These are phyloP conservation scores for Crossocerus cetratus DNA, from an alignment of 2,888 invertebrate genomes.

Conservation along the genomic window DNA sequence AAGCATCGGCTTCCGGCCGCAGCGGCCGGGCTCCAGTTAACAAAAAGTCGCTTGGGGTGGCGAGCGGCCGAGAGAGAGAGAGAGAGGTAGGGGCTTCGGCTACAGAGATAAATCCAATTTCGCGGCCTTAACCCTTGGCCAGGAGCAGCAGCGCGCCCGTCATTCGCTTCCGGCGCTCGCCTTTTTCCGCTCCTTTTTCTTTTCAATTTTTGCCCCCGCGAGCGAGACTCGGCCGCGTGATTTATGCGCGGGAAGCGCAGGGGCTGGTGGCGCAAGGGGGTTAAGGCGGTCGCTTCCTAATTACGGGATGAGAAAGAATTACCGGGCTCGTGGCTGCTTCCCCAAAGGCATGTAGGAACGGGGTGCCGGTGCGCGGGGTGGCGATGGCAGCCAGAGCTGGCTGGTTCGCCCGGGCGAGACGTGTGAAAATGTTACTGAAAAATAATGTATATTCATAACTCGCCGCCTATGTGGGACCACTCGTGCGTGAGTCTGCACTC, in stretches of 20 bases:
- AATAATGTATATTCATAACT: slow-evolving; percentile 51
- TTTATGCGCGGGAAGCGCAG: slow-evolving; percentile 46
- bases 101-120: neutral
- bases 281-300: slow-evolving; percentile 55
- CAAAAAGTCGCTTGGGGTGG: neutral
- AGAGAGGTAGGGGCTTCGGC: too few relatives aligned
- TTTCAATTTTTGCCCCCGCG: slow-evolving; percentile 31
- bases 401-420: slow-evolving; percentile 15
- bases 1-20: neutral
- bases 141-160: slow-evolving; percentile 22
- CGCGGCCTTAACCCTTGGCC: slow-evolving; percentile 24
- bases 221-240: slow-evolving; percentile 48
- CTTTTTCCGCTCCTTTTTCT: slow-evolving; percentile 8
- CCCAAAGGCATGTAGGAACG: slow-evolving; percentile 31
- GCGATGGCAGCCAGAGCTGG: neutral
- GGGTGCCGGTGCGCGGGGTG: neutral
- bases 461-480: slow-evolving; percentile 15
- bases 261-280: slow-evolving; percentile 15
- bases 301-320: slow-evolving; percentile 66
- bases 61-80: neutral
- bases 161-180: slow-evolving; percentile 1
- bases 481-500: slow-evolving; percentile 10
- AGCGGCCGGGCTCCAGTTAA: neutral
- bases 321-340: slow-evolving; percentile 47
- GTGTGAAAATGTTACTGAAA: slow-evolving; percentile 41